Conservation (phyloP, 2,113 vertebrate genomes). For the Sigmodon hispidus region DNA sequence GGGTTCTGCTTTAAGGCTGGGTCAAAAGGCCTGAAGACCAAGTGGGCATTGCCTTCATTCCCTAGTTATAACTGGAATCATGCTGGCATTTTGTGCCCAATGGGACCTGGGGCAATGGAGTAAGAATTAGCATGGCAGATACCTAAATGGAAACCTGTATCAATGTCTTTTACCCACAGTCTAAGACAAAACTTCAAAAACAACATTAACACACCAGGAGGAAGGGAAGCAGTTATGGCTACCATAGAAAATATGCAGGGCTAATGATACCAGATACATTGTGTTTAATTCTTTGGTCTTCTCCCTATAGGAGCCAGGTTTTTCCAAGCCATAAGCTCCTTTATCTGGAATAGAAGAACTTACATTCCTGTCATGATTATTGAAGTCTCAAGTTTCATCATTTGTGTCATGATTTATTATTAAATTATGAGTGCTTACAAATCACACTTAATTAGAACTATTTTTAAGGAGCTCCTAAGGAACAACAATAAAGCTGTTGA, state of each 20-base stretch:
- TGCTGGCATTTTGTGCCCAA: neutral
- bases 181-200: neutral
- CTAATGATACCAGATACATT: neutral
- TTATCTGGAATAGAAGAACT: neutral
- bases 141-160: neutral
- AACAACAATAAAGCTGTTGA: neutral
- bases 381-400: constrained; percentile 19
- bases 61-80: neutral
- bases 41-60: neutral
- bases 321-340: neutral
- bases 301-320: neutral
- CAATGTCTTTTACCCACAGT: neutral
- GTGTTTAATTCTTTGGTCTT: neutral
- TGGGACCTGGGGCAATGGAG: neutral
- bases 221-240: neutral
- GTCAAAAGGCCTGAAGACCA: neutral
- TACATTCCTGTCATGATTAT: constrained; percentile 30
- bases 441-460: constrained; percentile 21
- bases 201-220: neutral
- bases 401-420: constrained; percentile 14
- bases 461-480: neutral
- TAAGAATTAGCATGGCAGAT: neutral
- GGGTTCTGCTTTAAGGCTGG: neutral
- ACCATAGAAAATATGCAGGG: neutral
- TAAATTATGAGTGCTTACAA: constrained; percentile 20